phyloP scores from a whole-genome alignment of 2,888 invertebrate species.

The Eurytoma adleriae region DNA sequence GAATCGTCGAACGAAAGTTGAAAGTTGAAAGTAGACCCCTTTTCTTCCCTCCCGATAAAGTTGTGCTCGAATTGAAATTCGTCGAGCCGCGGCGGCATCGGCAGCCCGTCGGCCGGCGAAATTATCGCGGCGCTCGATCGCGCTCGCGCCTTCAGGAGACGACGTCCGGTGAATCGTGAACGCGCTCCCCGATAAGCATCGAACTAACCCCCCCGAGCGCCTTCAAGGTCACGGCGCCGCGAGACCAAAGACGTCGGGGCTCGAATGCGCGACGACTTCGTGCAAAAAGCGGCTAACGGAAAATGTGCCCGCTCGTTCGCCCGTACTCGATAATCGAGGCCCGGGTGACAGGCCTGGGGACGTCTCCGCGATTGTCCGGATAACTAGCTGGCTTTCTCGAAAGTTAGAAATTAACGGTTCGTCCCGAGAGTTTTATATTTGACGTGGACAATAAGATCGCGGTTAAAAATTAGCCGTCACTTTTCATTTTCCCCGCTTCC shows the following conservation, averaged over 20 bases:
- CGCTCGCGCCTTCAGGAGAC: not conserved
- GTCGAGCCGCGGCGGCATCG: conserved; percentile 19
- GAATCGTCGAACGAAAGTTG: conserved; percentile 38
- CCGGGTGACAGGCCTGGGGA: not conserved
- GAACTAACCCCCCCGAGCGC: conserved; percentile 60
- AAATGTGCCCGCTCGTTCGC: not conserved
- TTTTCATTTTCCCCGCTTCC: no score
- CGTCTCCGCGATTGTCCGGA: not conserved
- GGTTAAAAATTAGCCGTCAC: no score
- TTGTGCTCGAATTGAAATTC: conserved; percentile 50
- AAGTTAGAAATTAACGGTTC: not conserved
- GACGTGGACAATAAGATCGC: no score
- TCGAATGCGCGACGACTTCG: not conserved
- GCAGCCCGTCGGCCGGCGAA: conserved; percentile 23
- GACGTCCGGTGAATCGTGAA: conserved; percentile 64
- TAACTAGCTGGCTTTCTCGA: not conserved
- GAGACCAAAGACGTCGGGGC: no score
- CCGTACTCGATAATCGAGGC: not conserved
- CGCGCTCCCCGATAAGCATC: conserved; percentile 64
- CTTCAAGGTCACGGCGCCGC: conserved; percentile 62
- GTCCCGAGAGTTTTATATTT: not conserved
- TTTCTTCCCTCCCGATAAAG: conserved; percentile 28
- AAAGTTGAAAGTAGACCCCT: conserved; percentile 33
- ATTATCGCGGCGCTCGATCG: conserved; percentile 51
- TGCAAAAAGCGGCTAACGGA: conserved; percentile 25